A percentile compares a stretch with the other conserved stretches of the same genome.
Conservation (phyloP, 2,797 vertebrate species). For the Mycteria americana region DNA sequence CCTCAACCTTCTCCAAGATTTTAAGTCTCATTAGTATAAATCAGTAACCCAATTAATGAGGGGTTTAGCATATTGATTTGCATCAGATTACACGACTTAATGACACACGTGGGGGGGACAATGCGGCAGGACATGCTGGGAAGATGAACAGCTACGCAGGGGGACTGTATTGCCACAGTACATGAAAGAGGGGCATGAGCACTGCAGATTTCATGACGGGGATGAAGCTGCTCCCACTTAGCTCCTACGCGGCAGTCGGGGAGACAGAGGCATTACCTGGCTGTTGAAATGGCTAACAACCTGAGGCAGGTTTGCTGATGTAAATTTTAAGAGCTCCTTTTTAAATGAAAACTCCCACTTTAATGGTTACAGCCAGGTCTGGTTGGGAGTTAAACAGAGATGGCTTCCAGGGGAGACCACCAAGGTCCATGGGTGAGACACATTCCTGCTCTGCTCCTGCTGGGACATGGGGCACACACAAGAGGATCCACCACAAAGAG, state of each 20-base stretch:
- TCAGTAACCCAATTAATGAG: constrained; percentile 10
- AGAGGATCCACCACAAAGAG: background rate
- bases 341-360: background rate
- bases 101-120: background rate
- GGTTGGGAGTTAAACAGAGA: background rate
- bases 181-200: background rate
- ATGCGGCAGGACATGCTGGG: background rate
- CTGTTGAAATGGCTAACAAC: background rate
- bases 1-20: constrained; percentile 9
- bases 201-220: background rate
- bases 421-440: background rate
- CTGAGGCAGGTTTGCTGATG: background rate
- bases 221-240: background rate
- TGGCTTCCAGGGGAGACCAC: background rate
- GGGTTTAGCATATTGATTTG: constrained; percentile 42
- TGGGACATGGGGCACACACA: background rate
- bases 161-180: background rate
- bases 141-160: background rate
- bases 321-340: background rate
- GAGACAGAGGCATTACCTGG: background rate
- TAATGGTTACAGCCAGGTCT: background rate
- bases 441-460: background rate
- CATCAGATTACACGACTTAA: background rate
- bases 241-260: fast-evolving
- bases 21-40: constrained; percentile 52